Base-by-base conservation (phyloP, 2,797 vertebrate species). In the Tenualosa thibaudeaui region DNA sequence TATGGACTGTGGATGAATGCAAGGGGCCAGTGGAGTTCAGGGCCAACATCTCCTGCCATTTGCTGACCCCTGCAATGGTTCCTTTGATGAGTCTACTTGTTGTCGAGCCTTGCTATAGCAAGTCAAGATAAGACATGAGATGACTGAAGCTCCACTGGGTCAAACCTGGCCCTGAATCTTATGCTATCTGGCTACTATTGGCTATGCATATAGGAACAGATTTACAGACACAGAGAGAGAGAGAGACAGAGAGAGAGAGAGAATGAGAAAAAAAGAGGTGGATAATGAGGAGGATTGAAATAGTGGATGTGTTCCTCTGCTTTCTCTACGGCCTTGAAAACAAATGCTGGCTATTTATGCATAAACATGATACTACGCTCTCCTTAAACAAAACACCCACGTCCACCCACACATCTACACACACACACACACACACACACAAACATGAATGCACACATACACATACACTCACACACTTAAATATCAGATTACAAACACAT, bases 371-470 rank as follows among this genome's bases (percentile, higher is more conserved):
- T 71, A 71, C 65, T 71, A 31, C 26, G 15, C 15, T 71, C 31
- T 71, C 31, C 31, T 17, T 71, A 3, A 71, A 71, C 65, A 71
- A 71, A 71, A 71, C 31, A 37, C 65, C 65, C 65, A 71, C 65
- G n/a, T 71, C 58, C 58, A 62, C 58, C 22, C 58, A 62, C 58
- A 62, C 58, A 62, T n/a, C 5, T 19, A 22, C 56, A 58, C 56
- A 22, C 56, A 22, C 5, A 58, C 56, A 62, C 58, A 62, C n/a
- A 62, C n/a, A 62, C n/a, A 60, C 58, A 60, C 58, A 60, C 22
- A 6, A 0, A 62, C n/a, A 7, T 24, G 58, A 62, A 62, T 62
- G 58, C n/a, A 62, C n/a, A 62, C n/a, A 62, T 10, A 24, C n/a
- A 24, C 58, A 24, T 24, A 10, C 50, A 51, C 50, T 3, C 54